Base-by-base conservation (phyloP, 2,888 invertebrate species). In the Hipparchia sbordonii region DNA sequence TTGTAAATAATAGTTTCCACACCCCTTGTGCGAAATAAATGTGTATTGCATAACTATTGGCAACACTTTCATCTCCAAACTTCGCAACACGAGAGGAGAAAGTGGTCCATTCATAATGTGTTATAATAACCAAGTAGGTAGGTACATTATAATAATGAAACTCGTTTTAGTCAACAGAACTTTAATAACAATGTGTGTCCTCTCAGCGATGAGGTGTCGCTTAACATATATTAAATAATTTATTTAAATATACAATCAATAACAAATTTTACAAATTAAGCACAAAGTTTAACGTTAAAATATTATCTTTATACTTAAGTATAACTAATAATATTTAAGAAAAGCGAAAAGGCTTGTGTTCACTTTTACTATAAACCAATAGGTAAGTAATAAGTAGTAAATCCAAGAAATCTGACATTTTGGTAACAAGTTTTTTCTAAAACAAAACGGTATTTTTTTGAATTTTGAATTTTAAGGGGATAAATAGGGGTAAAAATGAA, bases 161-260 rank as follows among this genome's bases (percentile, higher is more conserved):
- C 60, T 13, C 70, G 62, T n/a, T 59, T 51, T 67, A 69, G 57
- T 74, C 67, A 74, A 74, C 72, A 74, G 69, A 72, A 65, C 33
- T 76, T 76, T 74, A 76, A 71, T 71, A 74, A 74, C 74, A 73
- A 67, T 66, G 13, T 62, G 57, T 23, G 13, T 57, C 7, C 8
- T 8, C 70, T 39, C 56, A 60, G 23, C 12, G 62, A 10, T 10
- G 13, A 8, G 33, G 48, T 60, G 8, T 51, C 68, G 48, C 33
- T n/a, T 75, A 71, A 76, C 67, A 67, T 52, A 70, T 63, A 67
- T 70, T 72, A 71, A 69, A 68, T 71, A 68, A 72, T 70, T 66
- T 60, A 62, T 23, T 23, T 62, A 70, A 62, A 68, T 71, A 76
- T 70, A 72, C 63, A 72, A 71, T 68, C 52, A 68, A 57, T 62